Percentiles rank a stretch among this genome's conserved stretches.
Conservation (phyloP, 2,113 vertebrate species). For the Propithecus coquereli region DNA sequence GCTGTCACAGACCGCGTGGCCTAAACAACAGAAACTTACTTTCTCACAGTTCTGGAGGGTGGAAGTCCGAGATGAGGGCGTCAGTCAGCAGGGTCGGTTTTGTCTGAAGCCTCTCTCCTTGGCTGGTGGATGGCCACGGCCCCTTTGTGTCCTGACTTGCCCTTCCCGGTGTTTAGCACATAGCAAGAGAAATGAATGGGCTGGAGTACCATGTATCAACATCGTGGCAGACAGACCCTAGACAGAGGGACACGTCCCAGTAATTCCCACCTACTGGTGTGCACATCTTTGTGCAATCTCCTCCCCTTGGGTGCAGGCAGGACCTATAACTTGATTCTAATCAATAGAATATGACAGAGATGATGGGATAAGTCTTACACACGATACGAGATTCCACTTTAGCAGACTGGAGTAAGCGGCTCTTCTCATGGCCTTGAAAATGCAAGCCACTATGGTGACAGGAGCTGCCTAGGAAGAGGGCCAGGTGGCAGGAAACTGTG, state of each 20-base stretch:
- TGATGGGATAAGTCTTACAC: not conserved
- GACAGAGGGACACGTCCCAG: not conserved
- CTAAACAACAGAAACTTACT: not conserved
- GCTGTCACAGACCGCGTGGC: no score
- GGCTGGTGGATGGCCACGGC: not conserved
- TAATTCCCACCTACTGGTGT: not conserved
- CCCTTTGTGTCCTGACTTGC: not conserved
- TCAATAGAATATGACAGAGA: not conserved
- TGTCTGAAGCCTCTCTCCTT: not conserved
- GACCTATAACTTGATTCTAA: not conserved
- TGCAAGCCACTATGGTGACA: not conserved
- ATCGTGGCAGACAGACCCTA: not conserved
- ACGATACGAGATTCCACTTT: not conserved
- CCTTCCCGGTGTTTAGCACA: not conserved
- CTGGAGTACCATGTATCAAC: not conserved
- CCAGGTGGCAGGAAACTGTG: not conserved
- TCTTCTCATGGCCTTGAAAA: not conserved
- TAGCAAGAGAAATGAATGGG: not conserved
- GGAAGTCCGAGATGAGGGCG: not conserved
- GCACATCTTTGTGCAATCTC: not conserved
- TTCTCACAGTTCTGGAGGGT: not conserved
- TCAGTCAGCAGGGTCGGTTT: no score
- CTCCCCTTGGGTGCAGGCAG: not conserved
- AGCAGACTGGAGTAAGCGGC: not conserved
- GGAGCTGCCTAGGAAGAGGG: not conserved